A percentile compares a stretch with the other conserved stretches of the same genome.
Conservation (phyloP, 2,888 invertebrate species). For the Heliconius cydno region DNA sequence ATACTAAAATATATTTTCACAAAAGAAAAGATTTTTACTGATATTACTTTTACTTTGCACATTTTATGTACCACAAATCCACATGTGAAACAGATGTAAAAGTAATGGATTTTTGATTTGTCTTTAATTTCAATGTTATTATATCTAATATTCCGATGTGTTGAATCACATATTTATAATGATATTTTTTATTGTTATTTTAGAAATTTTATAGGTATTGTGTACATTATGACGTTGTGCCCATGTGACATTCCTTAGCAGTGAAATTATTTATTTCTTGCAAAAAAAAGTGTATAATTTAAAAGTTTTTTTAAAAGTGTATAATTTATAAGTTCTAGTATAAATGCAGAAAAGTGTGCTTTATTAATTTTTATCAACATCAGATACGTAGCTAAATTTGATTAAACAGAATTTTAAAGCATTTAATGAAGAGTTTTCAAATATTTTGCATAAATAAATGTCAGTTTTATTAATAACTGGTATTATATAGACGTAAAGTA, state of each 20-base stretch:
- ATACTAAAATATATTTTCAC: background rate
- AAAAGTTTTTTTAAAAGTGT: background rate
- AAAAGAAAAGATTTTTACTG: conserved; percentile 28
- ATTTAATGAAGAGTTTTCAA: background rate
- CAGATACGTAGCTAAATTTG: background rate
- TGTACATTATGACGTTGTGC: background rate
- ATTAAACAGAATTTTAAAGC: background rate
- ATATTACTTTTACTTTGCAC: conserved; percentile 20
- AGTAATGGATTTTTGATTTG: conserved; percentile 28
- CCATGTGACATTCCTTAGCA: background rate
- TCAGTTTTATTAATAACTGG: background rate
- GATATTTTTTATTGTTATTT: background rate
- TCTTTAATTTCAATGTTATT: conserved; percentile 12
- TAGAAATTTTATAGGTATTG: background rate
- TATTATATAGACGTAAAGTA: background rate
- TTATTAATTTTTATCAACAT: background rate
- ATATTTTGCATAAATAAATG: background rate
- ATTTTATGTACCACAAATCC: conserved; percentile 25
- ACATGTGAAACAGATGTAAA: conserved; percentile 32
- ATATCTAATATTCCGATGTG: background rate
- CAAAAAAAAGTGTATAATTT: background rate
- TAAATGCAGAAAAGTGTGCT: background rate
- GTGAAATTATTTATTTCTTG: background rate
- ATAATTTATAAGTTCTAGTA: background rate
- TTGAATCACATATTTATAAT: background rate